Base-by-base conservation (phyloP, 1,140 invertebrate genomes). In the Drosophila lacteicornis region DNA sequence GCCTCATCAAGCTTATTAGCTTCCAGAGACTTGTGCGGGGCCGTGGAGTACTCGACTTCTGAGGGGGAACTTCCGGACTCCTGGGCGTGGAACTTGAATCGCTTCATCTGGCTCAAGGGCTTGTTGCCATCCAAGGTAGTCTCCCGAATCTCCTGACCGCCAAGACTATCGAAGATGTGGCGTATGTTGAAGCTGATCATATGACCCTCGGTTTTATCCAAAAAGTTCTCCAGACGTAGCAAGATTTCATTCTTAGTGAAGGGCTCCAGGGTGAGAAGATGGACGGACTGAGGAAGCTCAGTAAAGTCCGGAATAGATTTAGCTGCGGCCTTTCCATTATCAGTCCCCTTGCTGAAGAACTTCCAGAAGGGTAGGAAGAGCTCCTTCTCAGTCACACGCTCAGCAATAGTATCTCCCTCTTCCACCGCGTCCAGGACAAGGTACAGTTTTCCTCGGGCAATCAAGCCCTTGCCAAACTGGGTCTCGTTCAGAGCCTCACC, bases 401-500 rank as follows among this genome's bases (percentile, higher is more conserved):
- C 73, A 11, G 50, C 47, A 45, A 57, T 17, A 15, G 75, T 61
- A 56, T 75, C 27, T 27, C 63, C 69, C 2, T 65, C 47, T 13
- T 75, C 47, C 0, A 42, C 69, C 2, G 94, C 94, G 40, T 94
- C 93, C 13, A 95, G 76, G 0, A 97, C 67, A 2, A 92, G 45
- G 69, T 95, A 95, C 93, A 98, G 96, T 22, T 94, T 95, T 42
- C 98, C 98, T 79, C 96, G 94, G 1, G 96, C 96, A 4, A 99
- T 96, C 4, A 99, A 92, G 2, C 98, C 98, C 78, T 94, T 90
- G 3, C 95, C 95, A 79, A 94, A 95, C 0, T 95, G 97, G 2
- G 94, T 95, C 94, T 99, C 99, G 91, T 99, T 97, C 2, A 99
- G 92, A 0, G 98, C 95, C 94, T 99, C 98, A 0, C 94, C 96